These are phyloP conservation scores for Eufriesea mexicana DNA, from an alignment of 1,140 invertebrate species.

Conservation along the genomic window DNA sequence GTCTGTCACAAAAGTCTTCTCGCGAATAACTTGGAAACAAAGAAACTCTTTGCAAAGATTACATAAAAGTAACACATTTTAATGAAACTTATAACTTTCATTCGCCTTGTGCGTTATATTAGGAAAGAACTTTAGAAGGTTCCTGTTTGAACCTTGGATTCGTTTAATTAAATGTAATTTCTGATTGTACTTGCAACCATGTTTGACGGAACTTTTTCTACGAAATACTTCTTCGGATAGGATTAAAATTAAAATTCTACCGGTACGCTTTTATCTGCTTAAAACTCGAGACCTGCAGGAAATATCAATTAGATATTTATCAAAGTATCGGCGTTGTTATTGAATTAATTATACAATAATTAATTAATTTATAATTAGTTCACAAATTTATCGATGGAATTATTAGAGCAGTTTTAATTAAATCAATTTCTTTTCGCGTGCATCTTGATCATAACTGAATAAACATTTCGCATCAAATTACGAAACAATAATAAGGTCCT, in stretches of 20 bases:
- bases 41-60: neutral
- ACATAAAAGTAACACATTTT: neutral
- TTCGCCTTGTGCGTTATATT: neutral
- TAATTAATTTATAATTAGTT: neutral
- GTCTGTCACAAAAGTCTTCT: neutral
- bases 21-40: neutral
- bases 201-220: neutral
- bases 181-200: neutral
- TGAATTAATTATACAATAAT: neutral
- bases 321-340: too few species aligned
- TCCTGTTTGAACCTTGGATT: neutral
- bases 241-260: neutral
- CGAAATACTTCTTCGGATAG: neutral
- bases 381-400: too few species aligned
- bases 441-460: too few species aligned
- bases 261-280: neutral
- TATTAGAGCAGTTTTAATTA: too few species aligned
- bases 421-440: too few species aligned
- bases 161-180: slow-evolving; percentile 6
- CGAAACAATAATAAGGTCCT: too few species aligned
- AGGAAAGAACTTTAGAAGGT: neutral
- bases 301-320: neutral
- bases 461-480: too few species aligned
- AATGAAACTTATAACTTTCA: neutral
- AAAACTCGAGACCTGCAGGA: neutral